Conservation (phyloP, 2,113 vertebrate species). For the Orcinus orca region DNA sequence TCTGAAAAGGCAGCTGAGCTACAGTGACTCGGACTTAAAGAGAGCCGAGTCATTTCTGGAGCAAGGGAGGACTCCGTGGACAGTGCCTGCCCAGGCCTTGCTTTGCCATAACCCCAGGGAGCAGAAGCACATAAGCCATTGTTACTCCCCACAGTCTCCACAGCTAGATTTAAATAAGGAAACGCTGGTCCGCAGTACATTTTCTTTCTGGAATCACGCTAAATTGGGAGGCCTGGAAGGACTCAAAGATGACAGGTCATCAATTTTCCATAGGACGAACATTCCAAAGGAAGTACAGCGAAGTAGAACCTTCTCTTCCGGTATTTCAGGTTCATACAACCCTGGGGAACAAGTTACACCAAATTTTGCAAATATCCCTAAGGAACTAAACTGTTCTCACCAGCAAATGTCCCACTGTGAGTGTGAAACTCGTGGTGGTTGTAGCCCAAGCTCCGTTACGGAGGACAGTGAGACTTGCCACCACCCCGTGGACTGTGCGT, state of each 20-base stretch:
- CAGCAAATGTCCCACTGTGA: background rate
- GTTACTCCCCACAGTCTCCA: conserved; percentile 30
- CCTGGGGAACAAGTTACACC: conserved; percentile 55
- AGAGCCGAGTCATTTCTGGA: conserved; percentile 82
- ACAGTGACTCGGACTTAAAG: conserved; percentile 93
- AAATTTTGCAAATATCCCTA: background rate
- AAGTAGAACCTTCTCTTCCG: conserved; percentile 87
- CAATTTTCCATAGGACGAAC: conserved; percentile 73
- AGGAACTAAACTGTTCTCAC: background rate
- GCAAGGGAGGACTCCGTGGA: conserved; percentile 84
- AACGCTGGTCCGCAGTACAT: conserved; percentile 68
- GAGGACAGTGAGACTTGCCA: conserved; percentile 44
- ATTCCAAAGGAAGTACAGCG: conserved; percentile 82
- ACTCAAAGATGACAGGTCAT: conserved; percentile 61
- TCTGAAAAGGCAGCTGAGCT: conserved; percentile 88
- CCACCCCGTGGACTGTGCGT: conserved; percentile 57
- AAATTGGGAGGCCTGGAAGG: conserved; percentile 73
- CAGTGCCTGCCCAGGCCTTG: conserved; percentile 78
- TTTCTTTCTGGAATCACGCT: conserved; percentile 86
- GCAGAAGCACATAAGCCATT: conserved; percentile 76
- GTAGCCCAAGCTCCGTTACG: conserved; percentile 51
- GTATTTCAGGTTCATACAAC: conserved; percentile 69
- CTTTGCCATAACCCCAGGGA: conserved; percentile 68
- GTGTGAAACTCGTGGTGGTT: background rate
- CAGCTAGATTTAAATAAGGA: conserved; percentile 76